Percentiles rank a stretch among this genome's conserved stretches.
Evolutionary conservation across 2,113 vertebrate genomes (phyloP).

Genomic region (Emydura subglobosa): DNA sequence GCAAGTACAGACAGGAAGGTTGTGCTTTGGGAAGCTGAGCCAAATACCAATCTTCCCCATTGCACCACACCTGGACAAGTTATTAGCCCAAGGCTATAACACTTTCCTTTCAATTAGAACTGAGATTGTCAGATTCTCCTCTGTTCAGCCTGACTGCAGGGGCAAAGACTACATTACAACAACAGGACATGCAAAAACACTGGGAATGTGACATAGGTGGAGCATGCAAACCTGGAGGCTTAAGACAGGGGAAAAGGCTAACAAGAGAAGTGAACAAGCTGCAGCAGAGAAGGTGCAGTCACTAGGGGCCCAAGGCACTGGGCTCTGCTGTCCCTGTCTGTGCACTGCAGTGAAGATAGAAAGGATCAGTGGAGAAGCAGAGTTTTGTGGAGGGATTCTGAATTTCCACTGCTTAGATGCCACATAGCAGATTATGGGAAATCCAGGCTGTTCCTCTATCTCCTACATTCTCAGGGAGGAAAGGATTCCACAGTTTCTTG

Average conservation of each 20-base stretch:
- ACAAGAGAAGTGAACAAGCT: slow-evolving; percentile 29
- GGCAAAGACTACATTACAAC: not conserved
- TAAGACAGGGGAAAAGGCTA: not conserved
- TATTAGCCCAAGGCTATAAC: slow-evolving; percentile 63
- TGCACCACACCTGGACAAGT: slow-evolving; percentile 53
- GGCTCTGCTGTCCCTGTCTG: not conserved
- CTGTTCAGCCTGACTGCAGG: not conserved
- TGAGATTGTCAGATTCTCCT: slow-evolving; percentile 23
- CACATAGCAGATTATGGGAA: not conserved
- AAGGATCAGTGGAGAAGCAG: not conserved
- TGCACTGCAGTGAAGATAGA: not conserved
- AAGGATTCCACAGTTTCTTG: not conserved
- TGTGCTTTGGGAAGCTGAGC: not conserved
- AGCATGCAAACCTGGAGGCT: slow-evolving; percentile 43
- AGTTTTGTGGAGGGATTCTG: not conserved
- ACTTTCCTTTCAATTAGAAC: slow-evolving; percentile 34
- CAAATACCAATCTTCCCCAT: slow-evolving; percentile 14
- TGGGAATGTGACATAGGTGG: not conserved
- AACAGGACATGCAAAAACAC: not conserved
- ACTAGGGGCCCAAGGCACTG: not conserved
- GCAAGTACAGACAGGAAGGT: slow-evolving; percentile 53
- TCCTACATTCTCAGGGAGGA: not conserved
- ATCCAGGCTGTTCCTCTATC: not conserved
- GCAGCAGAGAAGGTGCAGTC: not conserved
- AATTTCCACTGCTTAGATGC: not conserved